Conservation (phyloP, 2,113 vertebrate species). For the Nanger granti region DNA sequence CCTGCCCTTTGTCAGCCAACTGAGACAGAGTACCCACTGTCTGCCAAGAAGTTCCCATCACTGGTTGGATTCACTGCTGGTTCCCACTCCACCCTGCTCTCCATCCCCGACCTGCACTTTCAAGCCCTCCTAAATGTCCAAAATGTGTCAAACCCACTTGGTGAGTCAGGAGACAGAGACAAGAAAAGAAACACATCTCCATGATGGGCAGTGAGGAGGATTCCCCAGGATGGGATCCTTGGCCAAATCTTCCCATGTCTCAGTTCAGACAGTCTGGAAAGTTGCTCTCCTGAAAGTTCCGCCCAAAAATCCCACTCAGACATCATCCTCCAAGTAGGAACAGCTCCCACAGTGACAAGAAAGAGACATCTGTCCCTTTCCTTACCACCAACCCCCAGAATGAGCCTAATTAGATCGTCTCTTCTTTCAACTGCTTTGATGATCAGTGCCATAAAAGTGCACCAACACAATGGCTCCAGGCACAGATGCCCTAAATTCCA, state of each 20-base stretch:
- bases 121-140: background rate
- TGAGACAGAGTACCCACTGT: background rate
- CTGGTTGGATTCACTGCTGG: background rate
- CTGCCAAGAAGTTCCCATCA: background rate
- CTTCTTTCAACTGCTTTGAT: background rate
- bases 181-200: background rate
- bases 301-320: background rate
- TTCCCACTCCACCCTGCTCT: background rate
- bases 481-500: background rate
- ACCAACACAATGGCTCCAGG: background rate
- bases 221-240: background rate
- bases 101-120: background rate
- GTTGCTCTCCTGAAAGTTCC: background rate
- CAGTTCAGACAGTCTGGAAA: background rate
- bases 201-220: background rate
- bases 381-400: background rate
- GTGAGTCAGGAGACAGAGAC: background rate
- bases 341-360: background rate
- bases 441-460: background rate
- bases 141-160: background rate
- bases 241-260: background rate
- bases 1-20: background rate
- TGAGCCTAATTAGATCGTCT: slow-evolving; percentile 18
- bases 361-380: slow-evolving; percentile 42
- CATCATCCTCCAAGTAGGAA: background rate